phyloP scores from a whole-genome alignment of 2,797 vertebrate genomes.

The Galaxias olidus region DNA sequence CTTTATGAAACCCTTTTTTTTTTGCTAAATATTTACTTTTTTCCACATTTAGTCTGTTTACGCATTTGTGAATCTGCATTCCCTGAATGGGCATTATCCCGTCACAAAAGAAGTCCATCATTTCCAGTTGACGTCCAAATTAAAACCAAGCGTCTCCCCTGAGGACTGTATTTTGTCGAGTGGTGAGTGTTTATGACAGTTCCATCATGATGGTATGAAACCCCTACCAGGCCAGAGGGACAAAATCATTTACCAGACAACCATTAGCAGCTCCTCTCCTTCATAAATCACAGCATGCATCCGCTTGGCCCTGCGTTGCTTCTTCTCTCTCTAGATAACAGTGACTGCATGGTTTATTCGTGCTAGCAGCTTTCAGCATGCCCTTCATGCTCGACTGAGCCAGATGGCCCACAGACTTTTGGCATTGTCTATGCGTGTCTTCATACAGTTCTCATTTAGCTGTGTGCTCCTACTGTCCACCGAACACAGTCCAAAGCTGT shows the following conservation, averaged over 20 bases:
- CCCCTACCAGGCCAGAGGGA: constrained; percentile 65
- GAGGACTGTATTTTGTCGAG: constrained; percentile 59
- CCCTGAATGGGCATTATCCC: constrained; percentile 12
- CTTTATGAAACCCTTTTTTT: not conserved
- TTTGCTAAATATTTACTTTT: constrained; percentile 3
- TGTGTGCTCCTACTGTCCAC: constrained; percentile 52
- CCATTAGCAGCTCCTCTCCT: constrained; percentile 58
- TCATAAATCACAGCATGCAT: constrained; percentile 63
- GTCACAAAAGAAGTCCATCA: constrained; percentile 67
- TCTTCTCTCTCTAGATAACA: constrained; percentile 18
- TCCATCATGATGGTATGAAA: constrained; percentile 69
- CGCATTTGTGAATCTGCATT: not conserved
- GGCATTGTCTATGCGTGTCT: constrained; percentile 44
- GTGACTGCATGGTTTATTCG: constrained; percentile 67
- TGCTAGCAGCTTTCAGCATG: constrained; percentile 23
- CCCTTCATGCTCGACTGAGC: constrained; percentile 64
- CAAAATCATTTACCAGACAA: constrained; percentile 65
- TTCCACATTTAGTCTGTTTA: not conserved
- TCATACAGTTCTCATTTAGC: constrained; percentile 58
- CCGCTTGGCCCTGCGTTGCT: constrained; percentile 23
- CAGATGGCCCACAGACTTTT: constrained; percentile 54
- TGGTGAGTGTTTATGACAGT: constrained; percentile 63
- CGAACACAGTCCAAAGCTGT: constrained; percentile 29
- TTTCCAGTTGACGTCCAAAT: constrained; percentile 69
- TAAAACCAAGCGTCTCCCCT: constrained; percentile 64